Evolutionary conservation across 2,888 invertebrate genomes (phyloP), one percentile per base, ranked within the genome.

Genomic region (Cataglyphis cursor): DNA sequence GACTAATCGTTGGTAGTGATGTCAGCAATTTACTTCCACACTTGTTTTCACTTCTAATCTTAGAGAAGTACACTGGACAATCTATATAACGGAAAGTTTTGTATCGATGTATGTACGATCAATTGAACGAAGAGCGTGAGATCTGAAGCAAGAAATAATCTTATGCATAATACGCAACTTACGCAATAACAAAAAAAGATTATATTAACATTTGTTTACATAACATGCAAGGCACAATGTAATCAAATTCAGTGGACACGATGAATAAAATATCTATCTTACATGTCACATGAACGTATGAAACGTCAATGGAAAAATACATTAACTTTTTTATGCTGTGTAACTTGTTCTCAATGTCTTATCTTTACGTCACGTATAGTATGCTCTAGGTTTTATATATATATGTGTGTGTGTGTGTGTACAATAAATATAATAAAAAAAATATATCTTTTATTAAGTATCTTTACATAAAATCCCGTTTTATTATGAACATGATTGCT

Each of bases 31-130:
- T 72, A 57, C 31, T 82, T 64, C 24, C 48, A 44, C 51, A 48
- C 61, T 65, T 24, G 10, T 18, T 48, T 54, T 66, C 73, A 59
- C 81, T 66, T 41, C 70, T 82, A 76, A 72, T 48, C 1, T 41
- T 64, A 83, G 83, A 88, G 88, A 83, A 78, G 31, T 66, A 87
- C 80, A 64, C 12, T 4, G 4, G n/a, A 24, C 54, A 76, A 66
- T 48, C 6, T 48, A 48, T n/a, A 18, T 48, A 18, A 38, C n/a
- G 24, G 66, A 18, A 18, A 12, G 57, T 66, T 66, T 65, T 28
- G 9, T 10, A 48, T 3, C 9, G 9, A 1, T 54, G 18, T 8
- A n/a, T 28, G 51, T n/a, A 18, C 12, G 21, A 21, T 24, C 38
- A 0, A 64, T 64, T 48, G 6, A 48, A 74, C 44, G 0, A 6